Evolutionary conservation across 2,113 vertebrate genomes (phyloP), one percentile per base, ranked within the genome.

Genomic region (Gavia stellata): DNA sequence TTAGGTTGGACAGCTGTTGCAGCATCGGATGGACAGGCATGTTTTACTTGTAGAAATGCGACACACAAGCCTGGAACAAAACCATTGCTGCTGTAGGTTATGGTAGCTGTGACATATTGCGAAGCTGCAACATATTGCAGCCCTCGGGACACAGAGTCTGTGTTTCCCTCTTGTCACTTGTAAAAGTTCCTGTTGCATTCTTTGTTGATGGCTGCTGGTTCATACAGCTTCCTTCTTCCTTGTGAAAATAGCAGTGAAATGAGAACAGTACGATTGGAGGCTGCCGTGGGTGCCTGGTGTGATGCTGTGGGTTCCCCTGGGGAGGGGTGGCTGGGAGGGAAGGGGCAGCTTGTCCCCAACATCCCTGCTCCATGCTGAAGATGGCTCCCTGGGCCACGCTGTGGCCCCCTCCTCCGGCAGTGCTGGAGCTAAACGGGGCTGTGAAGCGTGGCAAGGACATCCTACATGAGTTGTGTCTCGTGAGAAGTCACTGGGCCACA

Each of bases 111-210:
- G 55, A 42, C 20, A 5, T 12, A 33, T 11, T 45, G n/a, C 3
- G 3, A 33, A 25, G 80, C 83, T 55, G 34, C 15, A 31, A 59
- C 12, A 6, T 11, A 31, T 3, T 26, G 67, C 67, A 92, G 75
- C 75, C 49, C 33, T 61, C 0, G 0, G 47, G 42, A 55, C 4
- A 6, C 61, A 34, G 36, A 7, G 17, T 45, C 4, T 29, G 45
- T 36, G 15, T 47, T 84, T 77, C 61, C 36, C 31, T 62, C 47
- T n/a, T 67, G 42, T 38, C 29, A 17, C 40, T 70, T 63, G 20
- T 34, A 10, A 19, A 81, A 78, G 50, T 58, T 72, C 53, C 44
- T 34, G 1, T 36, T 49, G 20, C 26, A 2, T 33, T 65, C 75
- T 47, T 36, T 52, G 33, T 53, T 21, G 12, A 14, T 50, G 55